Base-by-base conservation (phyloP, 2,113 vertebrate species). In the Gracilinanus agilis region DNA sequence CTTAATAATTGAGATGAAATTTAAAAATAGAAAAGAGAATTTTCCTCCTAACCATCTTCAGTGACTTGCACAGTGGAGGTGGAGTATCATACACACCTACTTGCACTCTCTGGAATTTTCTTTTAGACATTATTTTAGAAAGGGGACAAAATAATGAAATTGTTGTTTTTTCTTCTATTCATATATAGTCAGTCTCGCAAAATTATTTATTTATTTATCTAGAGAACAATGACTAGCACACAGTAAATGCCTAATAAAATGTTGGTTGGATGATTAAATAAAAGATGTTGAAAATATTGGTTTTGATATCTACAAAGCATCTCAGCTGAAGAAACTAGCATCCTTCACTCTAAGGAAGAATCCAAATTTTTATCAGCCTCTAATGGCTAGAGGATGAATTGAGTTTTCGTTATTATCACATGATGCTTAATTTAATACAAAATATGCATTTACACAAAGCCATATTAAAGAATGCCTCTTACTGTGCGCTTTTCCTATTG, bases 1-100 rank as follows among this genome's bases (percentile, higher is more conserved):
- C 91, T 44, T 93, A 55, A 93, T 93, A 44, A 95, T 92, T 90
- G 90, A 92, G 53, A 61, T 94, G 53, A 58, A 5, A 0, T 91
- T 93, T 96, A 83, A 94, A 96, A 96, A 95, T 95, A 96, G 94
- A 44, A 40, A 90, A 10, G n/a, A 24, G 54, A 49, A 49, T 91
- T 90, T 94, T 88, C 56, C 89, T 13, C 16, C 88, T 24, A 49
- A 89, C 29, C 92, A 93, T 1, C 23, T 54, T 44, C 24, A 58
- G 13, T 55, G 55, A 88, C 44, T 8, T 90, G 13, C 58, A 6
- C 24, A 19, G 29, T 11, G 49, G 89, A 54, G 23, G 29, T 11
- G 49, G 89, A 54, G 23, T 67, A 29, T 90, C 88, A 88, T 95
- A 75, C 2, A 75, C 2, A 67, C 27, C 58, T 34, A 34, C 58